Base-by-base conservation (phyloP, 2,113 vertebrate genomes). In the Cyprinodon brontotheroides region DNA sequence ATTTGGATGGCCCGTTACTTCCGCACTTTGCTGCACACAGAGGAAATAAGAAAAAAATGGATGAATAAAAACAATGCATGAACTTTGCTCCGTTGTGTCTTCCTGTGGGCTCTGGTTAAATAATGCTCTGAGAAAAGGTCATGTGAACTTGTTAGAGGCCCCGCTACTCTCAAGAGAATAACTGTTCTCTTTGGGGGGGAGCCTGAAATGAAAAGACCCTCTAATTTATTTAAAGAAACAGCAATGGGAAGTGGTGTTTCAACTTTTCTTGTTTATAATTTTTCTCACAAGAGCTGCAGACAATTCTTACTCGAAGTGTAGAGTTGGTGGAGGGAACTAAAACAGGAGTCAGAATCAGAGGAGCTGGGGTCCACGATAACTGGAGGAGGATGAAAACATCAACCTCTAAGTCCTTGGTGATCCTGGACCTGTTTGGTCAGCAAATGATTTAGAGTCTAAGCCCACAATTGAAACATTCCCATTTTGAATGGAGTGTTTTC, bases 201-300 rank as follows among this genome's bases (percentile, higher is more conserved):
- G 63, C 45, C 45, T 66, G 22, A 59, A 77, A 82, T 86, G 70
- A 90, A 88, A 91, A 86, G 84, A 74, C 9, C 68, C 61, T 43
- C 72, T 87, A 86, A 90, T 90, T 90, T 92, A 92, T 91, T 91
- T 91, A 92, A 90, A 89, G 85, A 74, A 85, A 70, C 69, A 78
- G 73, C 72, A 83, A 73, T 84, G 85, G 91, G 87, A 88, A 82
- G 90, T 85, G 70, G 40, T 69, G 70, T 86, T 87, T 86, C 83
- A 80, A 86, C 90, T 87, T 77, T 89, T 91, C 90, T 87, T 77
- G 89, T 91, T 86, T 83, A 88, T 91, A 77, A 82, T 90, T 85
- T 92, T 85, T 85, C 77, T 70, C 60, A 78, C 86, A 65, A 67
- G 67, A 71, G 74, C 77, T 77, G 59, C 69, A 91, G 86, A 92